Evolutionary conservation across 2,113 vertebrate genomes (phyloP).

Genomic region (Xiphophorus maculatus): DNA sequence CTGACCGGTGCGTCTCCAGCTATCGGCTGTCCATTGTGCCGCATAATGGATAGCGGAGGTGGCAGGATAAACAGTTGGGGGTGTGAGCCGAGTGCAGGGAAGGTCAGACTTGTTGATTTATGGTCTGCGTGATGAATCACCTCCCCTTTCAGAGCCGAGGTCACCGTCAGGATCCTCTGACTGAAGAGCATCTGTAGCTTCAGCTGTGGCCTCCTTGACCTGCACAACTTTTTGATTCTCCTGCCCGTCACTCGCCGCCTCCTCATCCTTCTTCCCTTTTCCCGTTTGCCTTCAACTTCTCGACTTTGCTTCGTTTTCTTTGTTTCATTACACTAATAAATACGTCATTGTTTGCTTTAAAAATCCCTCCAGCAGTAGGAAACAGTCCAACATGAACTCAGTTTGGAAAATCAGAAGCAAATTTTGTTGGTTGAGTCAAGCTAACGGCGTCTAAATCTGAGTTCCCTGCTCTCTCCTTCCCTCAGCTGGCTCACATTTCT

Average conservation of each 20-base stretch:
- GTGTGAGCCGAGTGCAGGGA: slow-evolving; percentile 62
- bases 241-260: slow-evolving; percentile 43
- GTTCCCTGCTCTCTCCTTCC: too few species aligned
- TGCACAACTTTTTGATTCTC: slow-evolving; percentile 25
- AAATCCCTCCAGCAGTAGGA: background rate
- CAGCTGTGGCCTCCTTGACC: slow-evolving; percentile 77
- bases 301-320: slow-evolving; percentile 4
- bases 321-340: slow-evolving; percentile 18
- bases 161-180: slow-evolving; percentile 64
- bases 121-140: slow-evolving; percentile 74
- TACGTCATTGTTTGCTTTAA: slow-evolving; percentile 18
- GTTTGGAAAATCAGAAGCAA: background rate
- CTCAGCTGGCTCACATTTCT: too few species aligned
- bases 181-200: slow-evolving; percentile 75
- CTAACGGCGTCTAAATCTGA: background rate
- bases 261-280: slow-evolving; percentile 24
- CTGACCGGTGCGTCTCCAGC: slow-evolving; percentile 26
- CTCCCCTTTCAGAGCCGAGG: slow-evolving; percentile 65
- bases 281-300: slow-evolving; percentile 26
- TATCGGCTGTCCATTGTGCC: slow-evolving; percentile 46
- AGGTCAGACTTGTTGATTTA: slow-evolving; percentile 76
- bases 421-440: background rate
- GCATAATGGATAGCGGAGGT: slow-evolving; percentile 65
- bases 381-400: background rate
- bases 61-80: slow-evolving; percentile 70